A percentile compares a stretch with the other conserved stretches of the same genome.
Evolutionary conservation across 2,113 vertebrate species (phyloP).

Genomic region (Raja brachyura): DNA sequence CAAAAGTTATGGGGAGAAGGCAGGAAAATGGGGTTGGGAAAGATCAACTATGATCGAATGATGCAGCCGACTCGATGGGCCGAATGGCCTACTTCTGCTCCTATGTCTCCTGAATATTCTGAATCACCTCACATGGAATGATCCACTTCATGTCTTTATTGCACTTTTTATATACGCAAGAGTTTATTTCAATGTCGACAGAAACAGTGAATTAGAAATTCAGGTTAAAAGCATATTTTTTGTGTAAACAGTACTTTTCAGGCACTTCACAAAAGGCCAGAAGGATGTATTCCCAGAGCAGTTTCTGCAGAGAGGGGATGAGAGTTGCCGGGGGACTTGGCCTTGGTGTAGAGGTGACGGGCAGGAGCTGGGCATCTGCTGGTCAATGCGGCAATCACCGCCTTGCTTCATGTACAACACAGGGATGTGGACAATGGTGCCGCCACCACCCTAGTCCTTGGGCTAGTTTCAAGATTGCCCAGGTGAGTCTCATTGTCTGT

Average conservation of each 20-base stretch:
- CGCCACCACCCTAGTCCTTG: no score
- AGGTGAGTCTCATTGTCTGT: no score
- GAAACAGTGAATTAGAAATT: background rate
- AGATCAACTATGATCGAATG: no score
- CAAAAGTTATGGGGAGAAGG: no score
- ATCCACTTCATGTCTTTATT: background rate
- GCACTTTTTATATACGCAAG: background rate
- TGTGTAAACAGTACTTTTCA: conserved; percentile 2
- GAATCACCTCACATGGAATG: no score
- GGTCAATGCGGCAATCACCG: background rate
- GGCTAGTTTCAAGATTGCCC: no score
- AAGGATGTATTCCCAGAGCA: no score
- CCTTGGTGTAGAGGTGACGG: background rate
- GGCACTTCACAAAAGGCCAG: background rate
- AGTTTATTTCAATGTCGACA: background rate
- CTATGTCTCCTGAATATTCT: no score
- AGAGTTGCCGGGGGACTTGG: background rate
- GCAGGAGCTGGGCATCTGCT: background rate
- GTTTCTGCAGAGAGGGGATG: background rate
- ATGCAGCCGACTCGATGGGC: no score
- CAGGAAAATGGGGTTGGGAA: no score
- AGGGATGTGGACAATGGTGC: background rate
- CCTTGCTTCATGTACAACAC: background rate
- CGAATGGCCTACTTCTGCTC: no score
- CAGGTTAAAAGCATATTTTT: background rate